These are phyloP conservation scores for Andrena dorsata DNA, from an alignment of 2,888 invertebrate species.

Conservation along the genomic window DNA sequence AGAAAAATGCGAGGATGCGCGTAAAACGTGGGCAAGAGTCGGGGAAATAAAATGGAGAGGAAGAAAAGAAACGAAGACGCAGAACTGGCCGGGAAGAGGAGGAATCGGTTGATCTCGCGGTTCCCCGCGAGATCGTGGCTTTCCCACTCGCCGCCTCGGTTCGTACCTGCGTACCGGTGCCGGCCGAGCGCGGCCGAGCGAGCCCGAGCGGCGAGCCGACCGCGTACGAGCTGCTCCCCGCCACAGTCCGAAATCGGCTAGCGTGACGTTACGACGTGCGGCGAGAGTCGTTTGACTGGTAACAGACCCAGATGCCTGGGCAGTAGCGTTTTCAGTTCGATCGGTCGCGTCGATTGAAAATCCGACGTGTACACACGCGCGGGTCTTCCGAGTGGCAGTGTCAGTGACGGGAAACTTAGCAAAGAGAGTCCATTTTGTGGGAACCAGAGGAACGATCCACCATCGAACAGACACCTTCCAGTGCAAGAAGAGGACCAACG, in stretches of 20 bases:
- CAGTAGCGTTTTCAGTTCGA: conserved; percentile 53
- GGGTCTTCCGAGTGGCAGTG: conserved; percentile 60
- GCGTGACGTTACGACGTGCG: conserved; percentile 80
- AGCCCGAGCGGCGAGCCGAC: conserved; percentile 75
- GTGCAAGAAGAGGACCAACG: conserved; percentile 48
- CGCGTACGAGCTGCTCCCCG: conserved; percentile 77
- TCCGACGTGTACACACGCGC: neutral
- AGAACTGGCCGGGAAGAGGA: conserved; percentile 14
- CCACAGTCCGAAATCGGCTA: conserved; percentile 84
- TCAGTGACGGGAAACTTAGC: conserved; percentile 51
- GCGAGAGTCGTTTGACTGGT: conserved; percentile 47
- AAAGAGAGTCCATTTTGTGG: conserved; percentile 12
- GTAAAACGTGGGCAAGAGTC: conserved; percentile 22
- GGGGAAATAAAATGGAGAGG: neutral
- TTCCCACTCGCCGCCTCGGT: conserved; percentile 49
- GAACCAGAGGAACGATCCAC: conserved; percentile 22
- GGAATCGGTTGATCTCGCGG: conserved; percentile 61
- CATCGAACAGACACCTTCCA: neutral
- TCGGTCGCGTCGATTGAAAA: conserved; percentile 39
- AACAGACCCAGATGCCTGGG: conserved; percentile 57
- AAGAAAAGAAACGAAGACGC: conserved; percentile 4
- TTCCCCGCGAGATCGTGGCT: conserved; percentile 59
- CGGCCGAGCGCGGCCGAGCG: conserved; percentile 71
- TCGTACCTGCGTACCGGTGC: conserved; percentile 64
- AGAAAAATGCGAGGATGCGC: conserved; percentile 52